These are phyloP conservation scores for Agrochola lota DNA, from an alignment of 2,888 invertebrate species.

Conservation along the genomic window DNA sequence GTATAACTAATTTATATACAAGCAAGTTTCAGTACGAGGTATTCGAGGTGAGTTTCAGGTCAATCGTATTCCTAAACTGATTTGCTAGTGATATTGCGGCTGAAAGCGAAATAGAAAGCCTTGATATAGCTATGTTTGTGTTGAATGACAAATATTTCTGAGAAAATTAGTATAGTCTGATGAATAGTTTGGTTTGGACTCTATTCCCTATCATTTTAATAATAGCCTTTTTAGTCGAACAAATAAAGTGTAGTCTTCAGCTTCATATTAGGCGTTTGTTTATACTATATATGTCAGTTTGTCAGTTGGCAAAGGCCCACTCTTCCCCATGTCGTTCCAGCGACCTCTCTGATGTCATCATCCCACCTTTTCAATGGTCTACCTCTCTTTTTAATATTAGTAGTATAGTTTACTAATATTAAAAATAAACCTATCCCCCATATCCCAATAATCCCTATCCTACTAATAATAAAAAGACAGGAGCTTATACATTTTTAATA, in stretches of 20 bases:
- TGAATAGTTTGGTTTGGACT: background rate
- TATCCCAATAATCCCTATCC: too few relatives aligned
- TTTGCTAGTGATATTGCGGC: constrained; percentile 22
- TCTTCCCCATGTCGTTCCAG: too few relatives aligned
- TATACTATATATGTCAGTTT: too few relatives aligned
- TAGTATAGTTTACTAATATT: background rate
- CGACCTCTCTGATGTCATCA: too few relatives aligned
- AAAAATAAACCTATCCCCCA: too few relatives aligned
- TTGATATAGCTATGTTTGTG: background rate
- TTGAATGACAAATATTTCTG: background rate
- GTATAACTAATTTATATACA: constrained; percentile 2
- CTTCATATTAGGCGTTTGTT: too few relatives aligned
- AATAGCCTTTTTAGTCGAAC: too few relatives aligned
- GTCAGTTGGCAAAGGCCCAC: too few relatives aligned
- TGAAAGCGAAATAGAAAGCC: background rate
- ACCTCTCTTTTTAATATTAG: background rate
- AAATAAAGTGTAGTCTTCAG: too few relatives aligned
- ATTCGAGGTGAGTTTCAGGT: constrained; percentile 24
- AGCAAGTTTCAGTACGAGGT: constrained; percentile 27
- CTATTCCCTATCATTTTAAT: background rate
- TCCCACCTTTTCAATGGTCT: too few relatives aligned
- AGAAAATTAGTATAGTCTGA: background rate
- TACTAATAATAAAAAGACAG: too few relatives aligned
- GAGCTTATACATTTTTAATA: background rate
- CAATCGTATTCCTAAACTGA: constrained; percentile 35